phyloP scores from a whole-genome alignment of 2,888 invertebrate species.

The Drosophila fungiperda region DNA sequence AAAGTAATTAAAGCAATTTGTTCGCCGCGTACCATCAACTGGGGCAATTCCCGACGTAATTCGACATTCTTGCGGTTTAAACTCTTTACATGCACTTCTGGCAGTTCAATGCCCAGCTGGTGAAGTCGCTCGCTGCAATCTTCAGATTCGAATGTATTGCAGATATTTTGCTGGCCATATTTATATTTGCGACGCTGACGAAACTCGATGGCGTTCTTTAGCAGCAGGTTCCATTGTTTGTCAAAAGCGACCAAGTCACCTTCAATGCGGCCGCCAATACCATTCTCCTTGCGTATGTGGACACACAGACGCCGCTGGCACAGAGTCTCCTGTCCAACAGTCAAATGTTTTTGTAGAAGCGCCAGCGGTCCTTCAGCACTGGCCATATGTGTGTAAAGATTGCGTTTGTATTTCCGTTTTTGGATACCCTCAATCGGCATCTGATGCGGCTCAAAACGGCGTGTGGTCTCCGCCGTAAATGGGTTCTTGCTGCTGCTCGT shows the following conservation, averaged over 20 bases:
- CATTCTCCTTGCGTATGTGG: slow-evolving; percentile 89
- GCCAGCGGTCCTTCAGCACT: slow-evolving; percentile 88
- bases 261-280: slow-evolving; percentile 91
- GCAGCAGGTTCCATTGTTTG: slow-evolving; percentile 96
- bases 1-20: slow-evolving; percentile 88
- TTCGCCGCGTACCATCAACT: slow-evolving; percentile 91
- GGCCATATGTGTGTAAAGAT: slow-evolving; percentile 85
- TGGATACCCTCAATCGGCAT: slow-evolving; percentile 70
- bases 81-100: slow-evolving; percentile 86
- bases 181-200: slow-evolving; percentile 88
- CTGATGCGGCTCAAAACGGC: slow-evolving; percentile 86
- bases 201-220: slow-evolving; percentile 92
- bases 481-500: slow-evolving; percentile 1
- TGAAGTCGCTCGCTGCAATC: slow-evolving; percentile 85
- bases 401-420: slow-evolving; percentile 79
- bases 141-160: slow-evolving; percentile 75
- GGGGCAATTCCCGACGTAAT: slow-evolving; percentile 89
- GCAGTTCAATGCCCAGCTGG: slow-evolving; percentile 86
- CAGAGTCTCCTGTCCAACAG: slow-evolving; percentile 1
- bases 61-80: slow-evolving; percentile 88
- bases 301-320: slow-evolving; percentile 66
- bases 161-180: slow-evolving; percentile 79
- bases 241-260: slow-evolving; percentile 95
- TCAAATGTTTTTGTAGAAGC: slow-evolving; percentile 86
- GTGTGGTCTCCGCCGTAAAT: slow-evolving; percentile 14